Percentiles rank a stretch among this genome's conserved stretches.
These are phyloP conservation scores for Epiblema foenella DNA, from an alignment of 2,888 invertebrate species.

Conservation along the genomic window DNA sequence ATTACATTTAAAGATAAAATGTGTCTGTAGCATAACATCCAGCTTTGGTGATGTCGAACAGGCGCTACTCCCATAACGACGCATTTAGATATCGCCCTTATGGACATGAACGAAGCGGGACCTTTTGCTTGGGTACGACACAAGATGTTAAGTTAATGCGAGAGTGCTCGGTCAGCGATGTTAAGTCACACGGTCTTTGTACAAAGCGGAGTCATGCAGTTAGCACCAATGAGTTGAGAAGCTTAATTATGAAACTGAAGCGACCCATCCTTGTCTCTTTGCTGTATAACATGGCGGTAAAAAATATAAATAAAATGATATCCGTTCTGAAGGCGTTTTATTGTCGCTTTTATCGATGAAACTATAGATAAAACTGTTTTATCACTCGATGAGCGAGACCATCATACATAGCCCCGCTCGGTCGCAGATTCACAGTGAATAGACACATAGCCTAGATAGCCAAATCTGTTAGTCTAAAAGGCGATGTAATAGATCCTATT, in stretches of 20 bases:
- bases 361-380: not conserved
- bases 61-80: no score
- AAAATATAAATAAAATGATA: slow-evolving; percentile 8
- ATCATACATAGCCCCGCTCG: not conserved
- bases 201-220: slow-evolving; percentile 40
- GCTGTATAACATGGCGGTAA: slow-evolving; percentile 10
- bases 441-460: not conserved
- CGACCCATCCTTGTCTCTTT: slow-evolving; percentile 17
- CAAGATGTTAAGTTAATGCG: not conserved
- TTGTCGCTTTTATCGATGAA: not conserved
- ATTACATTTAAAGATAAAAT: no score
- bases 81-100: no score
- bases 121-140: not conserved
- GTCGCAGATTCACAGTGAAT: not conserved
- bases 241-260: slow-evolving; percentile 37
- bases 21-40: no score
- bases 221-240: slow-evolving; percentile 37
- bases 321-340: not conserved
- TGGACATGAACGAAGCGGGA: no score
- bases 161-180: slow-evolving; percentile 8
- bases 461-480: not conserved
- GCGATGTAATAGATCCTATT: not conserved
- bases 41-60: no score
- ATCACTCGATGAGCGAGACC: not conserved
- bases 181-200: slow-evolving; percentile 38